Evolutionary conservation across 1,140 invertebrate species (phyloP), one percentile per base, ranked within the genome.

Genomic region (Aphidius ervi): DNA sequence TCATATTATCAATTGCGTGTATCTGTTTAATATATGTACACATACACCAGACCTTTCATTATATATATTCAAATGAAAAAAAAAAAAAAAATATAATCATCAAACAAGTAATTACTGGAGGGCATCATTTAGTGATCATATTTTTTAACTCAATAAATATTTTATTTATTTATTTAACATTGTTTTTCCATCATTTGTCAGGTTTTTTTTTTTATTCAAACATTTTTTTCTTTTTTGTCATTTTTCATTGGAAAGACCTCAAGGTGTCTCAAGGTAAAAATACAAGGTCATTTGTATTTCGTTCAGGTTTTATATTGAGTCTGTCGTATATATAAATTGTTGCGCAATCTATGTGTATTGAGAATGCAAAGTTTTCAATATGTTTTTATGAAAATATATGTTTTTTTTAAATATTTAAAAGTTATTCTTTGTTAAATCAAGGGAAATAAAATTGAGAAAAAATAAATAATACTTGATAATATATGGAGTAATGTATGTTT

Each of bases 1-100:
- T 54, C 52, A 54, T 16, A 16, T 54, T 54, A 54, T 54, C 52
- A 40, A 54, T 54, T 40, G 52, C 40, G 52, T 54, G 39, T 54
- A 54, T 54, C 52, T 41, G 37, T 54, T 37, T 40, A 40, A 54
- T 37, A 8, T 20, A 8, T 52, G 16, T 16, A 16, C 16, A 16
- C 23, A 23, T 23, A 23, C 23, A 2, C 23, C 2, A 31, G 23
- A 31, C 23, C 23, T 31, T 31, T 31, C 23, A 31, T 31, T 16
- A 16, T 16, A 16, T 16, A 16, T 16, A 16, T 16, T 16, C 16
- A 31, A 31, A 2, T 31, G 23, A 31, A 31, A 2, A 31, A 3
- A 31, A 31, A 31, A 31, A 31, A 3, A 31, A 31, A 31, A 31
- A 31, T 40, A 54, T 16, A 54, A 54, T 54, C 16, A 54, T 54